Evolutionary conservation across 2,888 invertebrate species (phyloP).

Genomic region (Linnaemya tessellans): DNA sequence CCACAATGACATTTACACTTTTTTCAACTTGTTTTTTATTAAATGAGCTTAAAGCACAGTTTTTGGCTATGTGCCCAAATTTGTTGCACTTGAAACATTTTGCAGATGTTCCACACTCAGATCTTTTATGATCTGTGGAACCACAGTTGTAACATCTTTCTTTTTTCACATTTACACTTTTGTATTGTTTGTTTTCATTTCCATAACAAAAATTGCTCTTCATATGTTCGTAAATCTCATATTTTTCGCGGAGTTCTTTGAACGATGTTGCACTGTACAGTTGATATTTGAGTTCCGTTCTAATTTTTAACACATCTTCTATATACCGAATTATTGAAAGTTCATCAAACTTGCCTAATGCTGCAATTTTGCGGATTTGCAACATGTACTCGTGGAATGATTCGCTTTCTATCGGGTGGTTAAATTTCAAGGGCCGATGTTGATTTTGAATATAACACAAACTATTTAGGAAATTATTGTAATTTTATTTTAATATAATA

Average conservation of each 20-base stretch:
- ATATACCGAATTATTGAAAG: constrained; percentile 22
- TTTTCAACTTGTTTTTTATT: constrained; percentile 21
- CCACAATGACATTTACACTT: constrained; percentile 5
- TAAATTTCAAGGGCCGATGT: no score
- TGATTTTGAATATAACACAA: no score
- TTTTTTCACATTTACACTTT: constrained; percentile 11
- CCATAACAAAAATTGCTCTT: constrained; percentile 1
- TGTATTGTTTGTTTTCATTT: constrained; percentile 29
- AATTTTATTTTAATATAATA: no score
- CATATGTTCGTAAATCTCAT: constrained; percentile 33
- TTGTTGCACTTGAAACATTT: constrained; percentile 31
- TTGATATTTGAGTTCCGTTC: constrained; percentile 29
- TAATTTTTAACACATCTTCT: constrained; percentile 24
- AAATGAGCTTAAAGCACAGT: neutral
- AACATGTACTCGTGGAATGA: constrained; percentile 31
- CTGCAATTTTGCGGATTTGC: constrained; percentile 27
- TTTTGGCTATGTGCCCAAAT: constrained; percentile 11
- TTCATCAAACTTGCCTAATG: constrained; percentile 20
- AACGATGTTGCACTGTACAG: constrained; percentile 40
- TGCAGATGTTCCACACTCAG: constrained; percentile 27
- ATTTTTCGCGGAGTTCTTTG: constrained; percentile 31
- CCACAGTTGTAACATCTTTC: constrained; percentile 47
- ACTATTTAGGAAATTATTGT: no score
- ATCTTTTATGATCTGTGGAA: constrained; percentile 24
- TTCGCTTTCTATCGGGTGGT: constrained; percentile 1